Evolutionary conservation across 1,140 invertebrate genomes (phyloP).

Genomic region (Parapsyche elsis): DNA sequence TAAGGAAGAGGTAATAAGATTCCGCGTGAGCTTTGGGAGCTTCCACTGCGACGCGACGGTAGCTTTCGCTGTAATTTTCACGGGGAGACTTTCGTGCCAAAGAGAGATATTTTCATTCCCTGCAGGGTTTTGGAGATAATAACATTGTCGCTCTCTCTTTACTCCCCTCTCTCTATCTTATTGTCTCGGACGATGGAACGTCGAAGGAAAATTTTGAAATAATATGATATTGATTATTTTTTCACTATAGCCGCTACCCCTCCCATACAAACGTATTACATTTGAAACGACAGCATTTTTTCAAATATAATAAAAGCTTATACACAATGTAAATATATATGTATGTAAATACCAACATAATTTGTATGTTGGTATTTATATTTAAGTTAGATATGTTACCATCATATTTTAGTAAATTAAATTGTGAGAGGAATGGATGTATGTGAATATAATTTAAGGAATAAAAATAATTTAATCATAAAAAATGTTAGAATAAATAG

Average conservation of each 20-base stretch:
- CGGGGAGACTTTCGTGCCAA: slow-evolving; percentile 23
- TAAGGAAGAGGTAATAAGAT: slow-evolving; percentile 25
- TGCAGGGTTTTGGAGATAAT: slow-evolving; percentile 20
- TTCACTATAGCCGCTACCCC: background rate
- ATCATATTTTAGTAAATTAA: no score
- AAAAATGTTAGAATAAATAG: no score
- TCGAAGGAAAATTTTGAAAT: slow-evolving; percentile 6
- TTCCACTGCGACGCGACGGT: background rate
- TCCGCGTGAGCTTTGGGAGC: slow-evolving; percentile 20
- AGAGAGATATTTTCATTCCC: slow-evolving; percentile 27
- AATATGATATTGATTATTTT: slow-evolving; percentile 3
- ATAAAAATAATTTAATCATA: no score
- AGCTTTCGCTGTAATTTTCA: slow-evolving; percentile 24
- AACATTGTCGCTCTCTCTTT: slow-evolving; percentile 10
- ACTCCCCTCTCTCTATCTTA: background rate
- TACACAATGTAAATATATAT: no score
- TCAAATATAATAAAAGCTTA: no score
- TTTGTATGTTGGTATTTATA: no score
- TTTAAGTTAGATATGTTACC: no score
- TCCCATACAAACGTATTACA: background rate
- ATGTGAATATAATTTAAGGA: no score
- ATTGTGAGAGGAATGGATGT: no score
- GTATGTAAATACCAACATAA: no score
- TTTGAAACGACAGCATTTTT: no score
- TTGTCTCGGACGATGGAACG: background rate